Evolutionary conservation across 2,888 invertebrate genomes (phyloP).

Genomic region (Adelognathus sp.): DNA sequence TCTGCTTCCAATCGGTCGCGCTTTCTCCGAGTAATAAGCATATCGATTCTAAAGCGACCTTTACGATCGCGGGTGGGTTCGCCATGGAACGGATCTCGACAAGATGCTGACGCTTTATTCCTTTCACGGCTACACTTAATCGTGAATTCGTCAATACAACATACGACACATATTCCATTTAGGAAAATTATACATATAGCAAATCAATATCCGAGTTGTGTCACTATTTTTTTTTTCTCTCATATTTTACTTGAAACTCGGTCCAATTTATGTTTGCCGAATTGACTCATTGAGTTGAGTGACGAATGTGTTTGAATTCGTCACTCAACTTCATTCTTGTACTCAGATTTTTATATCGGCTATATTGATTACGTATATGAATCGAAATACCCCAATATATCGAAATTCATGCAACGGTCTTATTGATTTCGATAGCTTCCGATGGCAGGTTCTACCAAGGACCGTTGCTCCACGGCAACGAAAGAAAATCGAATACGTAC

Average conservation of each 20-base stretch:
- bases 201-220: no score
- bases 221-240: background rate
- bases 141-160: conserved; percentile 44
- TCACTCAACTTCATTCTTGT: background rate
- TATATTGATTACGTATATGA: background rate
- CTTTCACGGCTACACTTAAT: conserved; percentile 89
- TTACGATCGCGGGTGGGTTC: conserved; percentile 95
- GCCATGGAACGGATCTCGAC: conserved; percentile 97
- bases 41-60: conserved; percentile 96
- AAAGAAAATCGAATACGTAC: conserved; percentile 82
- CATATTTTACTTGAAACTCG: no score
- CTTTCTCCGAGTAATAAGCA: conserved; percentile 96
- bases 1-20: conserved; percentile 96
- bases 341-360: background rate
- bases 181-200: background rate
- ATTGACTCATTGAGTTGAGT: no score
- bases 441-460: background rate
- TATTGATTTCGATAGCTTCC: background rate
- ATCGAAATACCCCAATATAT: background rate
- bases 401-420: background rate
- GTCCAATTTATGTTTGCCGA: no score
- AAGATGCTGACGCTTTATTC: conserved; percentile 97
- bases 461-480: conserved; percentile 5
- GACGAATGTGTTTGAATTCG: no score
- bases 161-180: conserved; percentile 27